A percentile compares a stretch with the other conserved stretches of the same genome.
Conservation (phyloP, 2,888 invertebrate genomes). For the Junonia oenone region DNA sequence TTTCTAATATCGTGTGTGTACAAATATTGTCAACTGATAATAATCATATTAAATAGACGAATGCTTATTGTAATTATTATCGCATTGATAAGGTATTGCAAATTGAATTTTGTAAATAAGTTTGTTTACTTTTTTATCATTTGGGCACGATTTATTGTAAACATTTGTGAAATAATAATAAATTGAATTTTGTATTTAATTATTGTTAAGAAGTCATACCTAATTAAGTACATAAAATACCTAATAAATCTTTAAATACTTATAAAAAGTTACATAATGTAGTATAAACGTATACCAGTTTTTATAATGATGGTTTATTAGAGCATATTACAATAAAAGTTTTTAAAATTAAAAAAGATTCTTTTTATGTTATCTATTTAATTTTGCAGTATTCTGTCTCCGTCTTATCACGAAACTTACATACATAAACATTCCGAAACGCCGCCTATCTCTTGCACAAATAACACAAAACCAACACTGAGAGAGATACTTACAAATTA, state of each 20-base stretch:
- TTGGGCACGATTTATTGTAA: background rate
- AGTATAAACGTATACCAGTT: too few species aligned
- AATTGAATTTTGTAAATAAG: slow-evolving; percentile 11
- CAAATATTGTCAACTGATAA: slow-evolving; percentile 4
- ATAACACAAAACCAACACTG: slow-evolving; percentile 13
- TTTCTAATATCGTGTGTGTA: background rate
- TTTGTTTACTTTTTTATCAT: background rate
- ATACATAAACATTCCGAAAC: slow-evolving; percentile 3
- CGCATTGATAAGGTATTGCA: slow-evolving; percentile 1
- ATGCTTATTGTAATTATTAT: slow-evolving; percentile 1
- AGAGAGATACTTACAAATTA: slow-evolving; percentile 10
- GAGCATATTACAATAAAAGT: too few species aligned
- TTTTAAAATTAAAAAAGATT: too few species aligned
- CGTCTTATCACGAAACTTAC: background rate
- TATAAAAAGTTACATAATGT: too few species aligned
- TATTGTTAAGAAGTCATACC: too few species aligned
- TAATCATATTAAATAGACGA: slow-evolving; percentile 9
- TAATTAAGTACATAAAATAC: too few species aligned
- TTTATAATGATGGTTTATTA: too few species aligned
- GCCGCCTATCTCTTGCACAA: slow-evolving; percentile 6
- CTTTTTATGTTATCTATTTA: background rate
- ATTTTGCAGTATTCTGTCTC: background rate
- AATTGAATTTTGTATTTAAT: background rate
- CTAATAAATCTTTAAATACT: too few species aligned
- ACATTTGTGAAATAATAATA: background rate